Conservation (phyloP, 2,113 vertebrate species). For the Thalassarche chlororhynchos region DNA sequence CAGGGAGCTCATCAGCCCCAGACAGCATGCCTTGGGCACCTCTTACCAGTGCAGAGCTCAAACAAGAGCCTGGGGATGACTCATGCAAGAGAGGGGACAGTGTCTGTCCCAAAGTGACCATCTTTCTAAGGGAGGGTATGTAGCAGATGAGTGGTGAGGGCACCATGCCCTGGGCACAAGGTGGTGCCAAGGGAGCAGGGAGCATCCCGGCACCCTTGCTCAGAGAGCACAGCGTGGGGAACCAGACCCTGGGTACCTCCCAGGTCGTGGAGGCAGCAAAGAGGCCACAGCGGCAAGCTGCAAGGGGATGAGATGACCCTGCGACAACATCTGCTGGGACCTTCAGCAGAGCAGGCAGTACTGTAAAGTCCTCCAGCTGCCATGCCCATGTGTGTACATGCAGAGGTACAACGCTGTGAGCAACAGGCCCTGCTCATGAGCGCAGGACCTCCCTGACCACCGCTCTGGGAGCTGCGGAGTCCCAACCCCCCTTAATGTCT, state of each 20-base stretch:
- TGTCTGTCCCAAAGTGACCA: background rate
- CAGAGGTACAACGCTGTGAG: background rate
- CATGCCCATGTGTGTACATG: rapidly evolving
- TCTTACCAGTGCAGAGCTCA: background rate
- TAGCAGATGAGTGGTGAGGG: background rate
- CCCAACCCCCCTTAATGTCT: rapidly evolving
- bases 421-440: background rate
- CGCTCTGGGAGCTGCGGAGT: background rate
- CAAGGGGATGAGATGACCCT: background rate
- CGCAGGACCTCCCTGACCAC: background rate
- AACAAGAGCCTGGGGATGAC: background rate
- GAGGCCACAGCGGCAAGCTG: background rate
- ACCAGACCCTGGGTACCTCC: background rate
- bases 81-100: background rate
- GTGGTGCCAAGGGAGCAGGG: background rate
- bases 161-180: background rate
- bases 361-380: background rate
- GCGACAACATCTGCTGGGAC: background rate
- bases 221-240: background rate
- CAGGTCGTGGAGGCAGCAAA: background rate
- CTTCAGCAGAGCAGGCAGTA: background rate
- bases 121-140: background rate
- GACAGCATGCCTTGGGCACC: background rate
- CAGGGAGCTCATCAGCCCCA: background rate
- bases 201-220: background rate